These are phyloP conservation scores for Leucophenga varia DNA, from an alignment of 1,140 invertebrate species.

Conservation along the genomic window DNA sequence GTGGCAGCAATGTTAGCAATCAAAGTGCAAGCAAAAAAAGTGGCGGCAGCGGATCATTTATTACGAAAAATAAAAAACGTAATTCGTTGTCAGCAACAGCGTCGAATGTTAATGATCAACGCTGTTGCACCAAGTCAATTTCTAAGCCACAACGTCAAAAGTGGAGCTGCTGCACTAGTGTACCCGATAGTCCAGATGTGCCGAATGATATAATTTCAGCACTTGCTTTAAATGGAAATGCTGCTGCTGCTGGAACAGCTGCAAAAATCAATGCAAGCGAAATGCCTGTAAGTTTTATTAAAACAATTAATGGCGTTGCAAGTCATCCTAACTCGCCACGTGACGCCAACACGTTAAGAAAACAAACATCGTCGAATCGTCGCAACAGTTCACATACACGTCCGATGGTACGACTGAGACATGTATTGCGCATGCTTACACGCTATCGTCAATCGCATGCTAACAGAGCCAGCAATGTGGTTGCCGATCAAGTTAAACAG, in stretches of 20 bases:
- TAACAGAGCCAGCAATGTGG: neutral
- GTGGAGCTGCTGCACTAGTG: constrained; percentile 62
- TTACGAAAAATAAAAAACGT: too few species aligned
- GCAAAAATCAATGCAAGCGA: constrained; percentile 38
- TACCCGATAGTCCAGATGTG: constrained; percentile 61
- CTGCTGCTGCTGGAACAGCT: constrained; percentile 6
- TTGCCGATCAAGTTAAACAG: constrained; percentile 32
- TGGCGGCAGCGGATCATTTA: too few species aligned
- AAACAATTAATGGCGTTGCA: constrained; percentile 29
- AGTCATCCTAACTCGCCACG: constrained; percentile 15
- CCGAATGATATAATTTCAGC: constrained; percentile 50
- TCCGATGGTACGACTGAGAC: constrained; percentile 32
- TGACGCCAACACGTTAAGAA: constrained; percentile 44
- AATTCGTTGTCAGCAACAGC: too few species aligned
- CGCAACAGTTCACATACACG: constrained; percentile 23
- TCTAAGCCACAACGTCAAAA: constrained; percentile 57
- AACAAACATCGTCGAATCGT: neutral
- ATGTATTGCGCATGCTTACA: constrained; percentile 48
- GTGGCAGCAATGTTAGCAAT: too few species aligned
- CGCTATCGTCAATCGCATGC: constrained; percentile 38
- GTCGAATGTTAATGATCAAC: constrained; percentile 20
- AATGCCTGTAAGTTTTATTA: constrained; percentile 47
- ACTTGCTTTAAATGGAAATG: constrained; percentile 31
- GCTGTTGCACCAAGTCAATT: constrained; percentile 40
- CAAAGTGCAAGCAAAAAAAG: too few species aligned